These are phyloP conservation scores for Megaceryle torquata DNA, from an alignment of 2,113 vertebrate species.

Conservation along the genomic window DNA sequence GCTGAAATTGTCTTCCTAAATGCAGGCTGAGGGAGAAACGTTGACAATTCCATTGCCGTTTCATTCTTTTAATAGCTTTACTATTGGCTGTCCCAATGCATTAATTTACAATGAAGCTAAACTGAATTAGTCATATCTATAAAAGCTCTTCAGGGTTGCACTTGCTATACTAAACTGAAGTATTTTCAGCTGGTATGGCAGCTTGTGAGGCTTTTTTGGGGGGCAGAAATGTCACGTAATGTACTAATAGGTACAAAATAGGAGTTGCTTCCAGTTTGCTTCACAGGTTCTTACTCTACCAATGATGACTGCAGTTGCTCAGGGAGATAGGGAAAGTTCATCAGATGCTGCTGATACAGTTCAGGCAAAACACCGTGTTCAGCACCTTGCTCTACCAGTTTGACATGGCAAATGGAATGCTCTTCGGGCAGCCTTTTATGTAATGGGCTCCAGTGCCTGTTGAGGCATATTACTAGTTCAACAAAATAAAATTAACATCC, in stretches of 20 bases:
- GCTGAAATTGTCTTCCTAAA: constrained; percentile 36
- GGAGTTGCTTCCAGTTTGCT: constrained; percentile 16
- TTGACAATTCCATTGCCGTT: constrained; percentile 11
- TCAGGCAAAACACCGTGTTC: not conserved
- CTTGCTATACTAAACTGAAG: constrained; percentile 59
- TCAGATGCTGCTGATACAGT: not conserved
- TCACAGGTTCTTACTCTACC: not conserved
- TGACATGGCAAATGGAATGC: not conserved
- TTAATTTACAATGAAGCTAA: constrained; percentile 59
- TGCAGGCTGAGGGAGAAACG: constrained; percentile 34
- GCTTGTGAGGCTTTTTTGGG: constrained; percentile 36
- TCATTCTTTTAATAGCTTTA: constrained; percentile 41
- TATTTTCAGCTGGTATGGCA: constrained; percentile 58
- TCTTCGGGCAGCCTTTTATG: not conserved
- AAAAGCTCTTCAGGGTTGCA: constrained; percentile 57
- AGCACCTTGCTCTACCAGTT: not conserved
- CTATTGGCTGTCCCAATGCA: constrained; percentile 47
- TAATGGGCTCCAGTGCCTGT: not conserved
- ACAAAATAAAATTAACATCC: not conserved
- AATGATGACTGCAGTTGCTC: not conserved
- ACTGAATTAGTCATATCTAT: constrained; percentile 63
- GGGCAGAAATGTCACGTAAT: constrained; percentile 27
- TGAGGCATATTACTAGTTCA: not conserved
- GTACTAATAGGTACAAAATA: constrained; percentile 38
- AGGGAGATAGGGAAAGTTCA: not conserved